Evolutionary conservation across 1,140 invertebrate species (phyloP), one percentile per base, ranked within the genome.

Genomic region (Dendrolimus punctatus): DNA sequence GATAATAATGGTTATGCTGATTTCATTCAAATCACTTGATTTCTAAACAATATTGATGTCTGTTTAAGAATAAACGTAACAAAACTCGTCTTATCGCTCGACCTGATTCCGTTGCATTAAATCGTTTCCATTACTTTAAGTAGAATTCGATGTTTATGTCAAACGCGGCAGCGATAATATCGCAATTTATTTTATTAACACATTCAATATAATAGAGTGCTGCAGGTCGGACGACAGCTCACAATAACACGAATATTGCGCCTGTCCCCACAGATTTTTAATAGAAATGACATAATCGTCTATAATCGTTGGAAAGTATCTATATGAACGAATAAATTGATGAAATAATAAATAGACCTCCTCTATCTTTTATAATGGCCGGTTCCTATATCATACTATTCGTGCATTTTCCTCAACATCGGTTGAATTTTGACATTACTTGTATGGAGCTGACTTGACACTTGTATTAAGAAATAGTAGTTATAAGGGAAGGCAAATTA

Each of bases 121-220:
- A 80, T 76, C 72, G 70, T 72, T 77, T 84, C 78, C 79, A 85
- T 82, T 85, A 81, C 73, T 77, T 85, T 73, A 80, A 85, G 81
- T 85, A 85, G 79, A 78, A 80, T 85, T 80, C 79, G 77, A 82
- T 85, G 81, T 85, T 79, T 74, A 68, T 77, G 77, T 82, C 79
- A 82, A 78, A 80, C 70, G 67, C 72, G 66, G 59, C 58, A 52
- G 60, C 74, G 81, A 85, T 85, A 85, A 77, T 80, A 78, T 73
- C 66, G 65, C 80, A 68, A 82, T 85, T 77, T 82, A 81, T 80
- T 81, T 79, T 76, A 79, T 80, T 80, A 76, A 73, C 71, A 82
- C 74, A 67, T 75, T 71, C 61, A 64, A 53, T 76, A 64, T 80
- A 80, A 77, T 76, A 65, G 73, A 49, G 62, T 55, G 23, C 23